These are phyloP conservation scores for Cabera pusaria DNA, from an alignment of 2,888 invertebrate species.

Conservation along the genomic window DNA sequence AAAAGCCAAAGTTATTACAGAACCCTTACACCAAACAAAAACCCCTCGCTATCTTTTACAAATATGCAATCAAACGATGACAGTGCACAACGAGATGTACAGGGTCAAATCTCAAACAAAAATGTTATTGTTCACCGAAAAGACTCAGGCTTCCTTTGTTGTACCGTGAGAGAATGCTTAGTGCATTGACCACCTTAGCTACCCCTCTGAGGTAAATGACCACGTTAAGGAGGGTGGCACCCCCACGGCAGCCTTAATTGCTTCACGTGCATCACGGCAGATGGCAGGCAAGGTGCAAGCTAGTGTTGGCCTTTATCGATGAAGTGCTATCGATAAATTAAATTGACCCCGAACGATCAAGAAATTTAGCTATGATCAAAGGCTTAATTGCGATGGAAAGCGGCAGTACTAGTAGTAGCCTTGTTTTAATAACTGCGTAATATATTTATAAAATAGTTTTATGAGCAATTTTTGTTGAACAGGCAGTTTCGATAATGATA, in stretches of 20 bases:
- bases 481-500: no score
- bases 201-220: slow-evolving; percentile 77
- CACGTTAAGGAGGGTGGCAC: slow-evolving; percentile 73
- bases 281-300: slow-evolving; percentile 79
- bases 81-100: slow-evolving; percentile 22
- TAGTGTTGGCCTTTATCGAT: slow-evolving; percentile 73
- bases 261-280: slow-evolving; percentile 77
- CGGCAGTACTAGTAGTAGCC: no score
- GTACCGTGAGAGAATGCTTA: slow-evolving; percentile 49
- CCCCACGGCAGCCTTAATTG: slow-evolving; percentile 74
- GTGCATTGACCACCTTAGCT: slow-evolving; percentile 67
- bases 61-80: no score
- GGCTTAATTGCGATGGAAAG: no score
- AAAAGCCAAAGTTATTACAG: no score
- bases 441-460: no score
- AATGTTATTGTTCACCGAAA: slow-evolving; percentile 19
- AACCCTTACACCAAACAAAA: no score
- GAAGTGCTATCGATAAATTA: slow-evolving; percentile 35
- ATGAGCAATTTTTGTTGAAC: no score
- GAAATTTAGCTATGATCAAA: no score
- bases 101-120: slow-evolving; percentile 13
- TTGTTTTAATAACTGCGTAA: no score
- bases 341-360: no score
- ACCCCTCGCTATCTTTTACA: no score
- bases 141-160: slow-evolving; percentile 34